Evolutionary conservation across 2,888 invertebrate species (phyloP).

Genomic region (Pachycephus smyrnensis): DNA sequence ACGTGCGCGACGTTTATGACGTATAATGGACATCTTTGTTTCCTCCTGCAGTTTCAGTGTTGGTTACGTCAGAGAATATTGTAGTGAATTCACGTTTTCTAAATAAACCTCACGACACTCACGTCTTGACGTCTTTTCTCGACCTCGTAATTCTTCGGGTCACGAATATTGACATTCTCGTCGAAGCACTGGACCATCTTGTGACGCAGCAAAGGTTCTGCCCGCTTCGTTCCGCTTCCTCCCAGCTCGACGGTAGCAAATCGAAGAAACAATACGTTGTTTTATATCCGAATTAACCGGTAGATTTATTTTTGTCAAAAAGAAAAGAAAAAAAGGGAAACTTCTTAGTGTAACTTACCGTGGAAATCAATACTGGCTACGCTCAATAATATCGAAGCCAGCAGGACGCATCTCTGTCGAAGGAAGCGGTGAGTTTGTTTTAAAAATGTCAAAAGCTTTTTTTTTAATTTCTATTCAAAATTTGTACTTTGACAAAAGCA

Average conservation of each 20-base stretch:
- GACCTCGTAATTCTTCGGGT: constrained; percentile 33
- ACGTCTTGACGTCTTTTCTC: constrained; percentile 30
- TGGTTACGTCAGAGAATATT: no score
- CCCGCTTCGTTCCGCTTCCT: constrained; percentile 17
- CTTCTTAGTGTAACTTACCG: constrained; percentile 9
- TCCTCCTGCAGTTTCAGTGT: constrained; percentile 8
- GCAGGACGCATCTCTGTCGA: constrained; percentile 12
- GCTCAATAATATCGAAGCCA: constrained; percentile 5
- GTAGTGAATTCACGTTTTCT: no score
- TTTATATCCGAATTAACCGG: background rate
- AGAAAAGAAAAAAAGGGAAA: background rate
- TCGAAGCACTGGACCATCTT: constrained; percentile 33
- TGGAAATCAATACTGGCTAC: constrained; percentile 11
- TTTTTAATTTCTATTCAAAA: background rate
- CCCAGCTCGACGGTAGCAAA: constrained; percentile 23
- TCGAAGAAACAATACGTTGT: background rate
- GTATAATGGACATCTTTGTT: constrained; percentile 13
- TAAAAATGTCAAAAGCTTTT: background rate
- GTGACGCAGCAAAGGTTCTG: constrained; percentile 29
- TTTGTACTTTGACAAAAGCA: no score
- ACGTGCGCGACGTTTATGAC: constrained; percentile 14
- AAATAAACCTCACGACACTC: background rate
- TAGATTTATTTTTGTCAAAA: background rate
- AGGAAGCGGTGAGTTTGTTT: background rate
- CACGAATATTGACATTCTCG: constrained; percentile 28